Evolutionary conservation across 2,797 vertebrate species (phyloP), one percentile per base, ranked within the genome.

Genomic region (Carapus acus): DNA sequence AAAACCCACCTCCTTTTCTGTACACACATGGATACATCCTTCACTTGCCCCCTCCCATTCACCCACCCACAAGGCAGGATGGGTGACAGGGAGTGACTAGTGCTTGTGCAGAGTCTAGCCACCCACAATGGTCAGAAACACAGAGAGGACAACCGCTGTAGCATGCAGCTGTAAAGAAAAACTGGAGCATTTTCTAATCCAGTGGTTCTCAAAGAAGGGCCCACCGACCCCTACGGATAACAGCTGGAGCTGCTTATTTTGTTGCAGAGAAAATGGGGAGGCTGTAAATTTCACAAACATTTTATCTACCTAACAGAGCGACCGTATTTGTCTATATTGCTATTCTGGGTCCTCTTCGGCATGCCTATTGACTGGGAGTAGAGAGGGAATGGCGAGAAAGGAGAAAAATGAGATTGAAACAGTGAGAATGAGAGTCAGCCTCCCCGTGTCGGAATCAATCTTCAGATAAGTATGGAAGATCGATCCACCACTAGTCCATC

Each of bases 401-500:
- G 9, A 47, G 54, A 64, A 56, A 67, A 58, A 70, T 48, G 17
- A 55, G 55, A 46, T 43, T 43, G 36, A 47, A 61, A 59, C 54
- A 45, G 64, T 15, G 74, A 66, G 64, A 69, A 67, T 16, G 56
- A 54, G 65, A 56, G 49, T 46, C 24, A 7, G 69, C 52, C 64
- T 67, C 76, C 48, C 44, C 0, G 65, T 38, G 77, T 77, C 84
- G 33, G 80, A 85, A 87, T 87, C 83, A 85, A 83, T 86, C 83
- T 84, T 69, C 14, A 18, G 83, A 83, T 84, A 83, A 87, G 86
- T 80, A 81, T 67, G 76, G 69, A 18, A 70, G 39, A 88, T 88
- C 83, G 80, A 87, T 87, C 76, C 69, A 36, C 67, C 67, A 49
- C 54, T 50, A 56, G 73, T 77, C 76, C 77, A 80, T 80, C 81